phyloP scores from a whole-genome alignment of 2,888 invertebrate species.

The Chromoteleia sp. region DNA sequence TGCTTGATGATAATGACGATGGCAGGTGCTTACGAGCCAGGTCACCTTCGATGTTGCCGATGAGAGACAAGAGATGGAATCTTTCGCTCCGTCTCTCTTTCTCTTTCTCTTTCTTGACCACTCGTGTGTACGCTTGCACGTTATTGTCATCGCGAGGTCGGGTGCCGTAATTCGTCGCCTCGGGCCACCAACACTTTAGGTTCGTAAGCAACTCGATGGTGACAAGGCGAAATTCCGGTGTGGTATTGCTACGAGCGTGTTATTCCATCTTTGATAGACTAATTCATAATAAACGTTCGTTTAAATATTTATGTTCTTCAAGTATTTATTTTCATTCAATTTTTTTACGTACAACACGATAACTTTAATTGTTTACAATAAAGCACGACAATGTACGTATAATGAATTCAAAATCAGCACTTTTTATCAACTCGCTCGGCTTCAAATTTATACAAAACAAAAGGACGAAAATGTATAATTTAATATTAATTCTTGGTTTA shows the following conservation, averaged over 20 bases:
- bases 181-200: conserved; percentile 66
- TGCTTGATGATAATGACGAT: conserved; percentile 82
- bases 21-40: conserved; percentile 81
- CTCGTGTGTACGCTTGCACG: conserved; percentile 64
- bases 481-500: conserved; percentile 9
- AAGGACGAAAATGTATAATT: background rate
- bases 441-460: background rate
- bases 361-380: no score
- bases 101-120: conserved; percentile 39
- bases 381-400: no score
- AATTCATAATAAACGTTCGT: conserved; percentile 27
- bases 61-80: conserved; percentile 47
- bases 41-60: conserved; percentile 77
- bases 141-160: conserved; percentile 74
- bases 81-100: conserved; percentile 32
- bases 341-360: no score
- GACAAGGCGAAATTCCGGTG: conserved; percentile 52
- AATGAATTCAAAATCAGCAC: no score
- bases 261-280: conserved; percentile 22
- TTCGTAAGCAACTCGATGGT: conserved; percentile 45
- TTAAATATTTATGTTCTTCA: conserved; percentile 11
- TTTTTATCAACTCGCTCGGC: background rate
- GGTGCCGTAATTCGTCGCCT: conserved; percentile 77
- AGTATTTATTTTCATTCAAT: conserved; percentile 10
- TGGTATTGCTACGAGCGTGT: conserved; percentile 29